Evolutionary conservation across 2,888 invertebrate species (phyloP).

Genomic region (Yponomeuta cagnagella): DNA sequence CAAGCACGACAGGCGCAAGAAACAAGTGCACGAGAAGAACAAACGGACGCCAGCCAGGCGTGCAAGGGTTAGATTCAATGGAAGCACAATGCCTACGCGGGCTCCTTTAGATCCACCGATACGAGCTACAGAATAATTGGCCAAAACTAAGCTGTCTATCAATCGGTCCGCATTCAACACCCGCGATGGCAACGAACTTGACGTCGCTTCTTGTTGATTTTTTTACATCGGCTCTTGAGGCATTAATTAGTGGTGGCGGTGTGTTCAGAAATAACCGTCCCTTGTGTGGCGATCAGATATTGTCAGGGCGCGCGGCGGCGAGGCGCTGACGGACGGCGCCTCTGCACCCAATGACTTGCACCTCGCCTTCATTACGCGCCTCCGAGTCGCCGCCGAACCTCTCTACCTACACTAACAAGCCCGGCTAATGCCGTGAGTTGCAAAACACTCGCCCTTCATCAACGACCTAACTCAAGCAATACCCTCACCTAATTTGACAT

Average conservation of each 20-base stretch:
- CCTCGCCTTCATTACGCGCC: slow-evolving; percentile 61
- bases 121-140: neutral
- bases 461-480: slow-evolving; percentile 29
- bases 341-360: slow-evolving; percentile 65
- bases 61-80: neutral
- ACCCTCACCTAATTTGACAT: neutral
- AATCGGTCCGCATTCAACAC: neutral
- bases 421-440: slow-evolving; percentile 73
- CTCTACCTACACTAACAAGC: slow-evolving; percentile 65
- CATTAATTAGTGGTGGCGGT: slow-evolving; percentile 69
- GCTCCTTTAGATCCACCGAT: neutral
- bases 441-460: slow-evolving; percentile 44
- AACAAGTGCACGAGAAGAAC: slow-evolving; percentile 20
- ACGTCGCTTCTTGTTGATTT: slow-evolving; percentile 47
- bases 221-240: slow-evolving; percentile 51
- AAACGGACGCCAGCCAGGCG: neutral
- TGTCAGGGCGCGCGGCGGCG: slow-evolving; percentile 48
- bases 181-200: slow-evolving; percentile 46
- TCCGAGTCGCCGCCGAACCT: slow-evolving; percentile 34
- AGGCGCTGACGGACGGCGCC: slow-evolving; percentile 48
- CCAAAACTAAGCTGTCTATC: slow-evolving; percentile 5
- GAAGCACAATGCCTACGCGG: neutral
- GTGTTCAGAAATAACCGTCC: slow-evolving; percentile 68
- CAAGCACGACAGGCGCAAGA: neutral
- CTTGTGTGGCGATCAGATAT: slow-evolving; percentile 64